These are phyloP conservation scores for Hypsopygia costalis DNA, from an alignment of 2,888 invertebrate species.

Conservation along the genomic window DNA sequence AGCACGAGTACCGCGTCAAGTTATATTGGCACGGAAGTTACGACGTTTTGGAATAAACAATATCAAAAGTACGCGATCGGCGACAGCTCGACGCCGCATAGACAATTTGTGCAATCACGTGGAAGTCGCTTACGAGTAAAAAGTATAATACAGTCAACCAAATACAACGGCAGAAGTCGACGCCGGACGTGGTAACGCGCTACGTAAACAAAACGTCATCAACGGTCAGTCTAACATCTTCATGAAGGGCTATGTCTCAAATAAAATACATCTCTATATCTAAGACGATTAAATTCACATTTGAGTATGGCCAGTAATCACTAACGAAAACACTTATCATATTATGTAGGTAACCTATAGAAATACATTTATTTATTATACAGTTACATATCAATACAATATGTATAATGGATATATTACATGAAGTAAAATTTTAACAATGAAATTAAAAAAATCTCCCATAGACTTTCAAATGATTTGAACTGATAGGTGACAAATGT, in stretches of 20 bases:
- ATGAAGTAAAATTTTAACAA: slow-evolving; percentile 48
- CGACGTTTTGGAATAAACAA: slow-evolving; percentile 34
- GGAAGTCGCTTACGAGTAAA: slow-evolving; percentile 53
- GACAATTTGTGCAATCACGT: slow-evolving; percentile 66
- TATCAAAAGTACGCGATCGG: slow-evolving; percentile 53
- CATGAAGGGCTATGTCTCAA: slow-evolving; percentile 41
- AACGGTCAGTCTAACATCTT: slow-evolving; percentile 57
- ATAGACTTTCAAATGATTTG: slow-evolving; percentile 38
- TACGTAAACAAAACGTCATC: slow-evolving; percentile 19
- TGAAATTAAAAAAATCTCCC: slow-evolving; percentile 29
- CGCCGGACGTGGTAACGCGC: too few species aligned
- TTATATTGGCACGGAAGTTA: slow-evolving; percentile 44
- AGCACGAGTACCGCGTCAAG: slow-evolving; percentile 32
- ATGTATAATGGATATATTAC: slow-evolving; percentile 61
- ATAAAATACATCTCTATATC: slow-evolving; percentile 45
- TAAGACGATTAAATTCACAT: slow-evolving; percentile 66
- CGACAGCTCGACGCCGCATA: slow-evolving; percentile 44
- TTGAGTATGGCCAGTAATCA: slow-evolving; percentile 68
- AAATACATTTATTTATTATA: slow-evolving; percentile 56
- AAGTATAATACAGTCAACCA: slow-evolving; percentile 34
- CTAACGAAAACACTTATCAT: slow-evolving; percentile 67
- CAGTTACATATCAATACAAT: slow-evolving; percentile 50
- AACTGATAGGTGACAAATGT: slow-evolving; percentile 50
- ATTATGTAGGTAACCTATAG: slow-evolving; percentile 50
- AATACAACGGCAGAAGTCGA: slow-evolving; percentile 35